Evolutionary conservation across 2,113 vertebrate species (phyloP).

Genomic region (Clarias gariepinus): DNA sequence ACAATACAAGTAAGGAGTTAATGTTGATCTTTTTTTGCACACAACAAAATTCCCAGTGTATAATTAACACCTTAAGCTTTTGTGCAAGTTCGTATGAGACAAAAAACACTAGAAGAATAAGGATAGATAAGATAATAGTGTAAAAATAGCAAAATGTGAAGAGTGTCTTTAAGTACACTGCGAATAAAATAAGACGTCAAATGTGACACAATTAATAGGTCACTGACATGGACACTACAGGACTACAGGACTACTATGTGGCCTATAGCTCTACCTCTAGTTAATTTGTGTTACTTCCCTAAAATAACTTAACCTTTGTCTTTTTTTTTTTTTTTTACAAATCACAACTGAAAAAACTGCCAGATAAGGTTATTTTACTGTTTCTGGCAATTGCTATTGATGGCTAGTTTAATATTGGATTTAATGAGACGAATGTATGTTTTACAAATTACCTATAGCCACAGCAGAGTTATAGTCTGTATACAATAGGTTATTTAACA

Average conservation of each 20-base stretch:
- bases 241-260: neutral
- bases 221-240: neutral
- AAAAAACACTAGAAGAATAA: neutral
- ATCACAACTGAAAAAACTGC: neutral
- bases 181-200: neutral
- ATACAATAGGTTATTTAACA: neutral
- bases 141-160: neutral
- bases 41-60: neutral
- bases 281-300: neutral
- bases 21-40: neutral
- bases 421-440: neutral
- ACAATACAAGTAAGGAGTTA: constrained; percentile 1
- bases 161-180: neutral
- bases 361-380: neutral
- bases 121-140: neutral
- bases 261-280: neutral
- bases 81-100: neutral
- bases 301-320: neutral
- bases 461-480: neutral
- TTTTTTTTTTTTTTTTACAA: neutral
- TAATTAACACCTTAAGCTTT: neutral
- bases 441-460: neutral
- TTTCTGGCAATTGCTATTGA: neutral
- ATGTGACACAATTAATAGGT: neutral
- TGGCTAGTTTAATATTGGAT: neutral